Percentiles rank a stretch among this genome's conserved stretches.
Conservation (phyloP, 2,113 vertebrate genomes). For the Thymallus thymallus region DNA sequence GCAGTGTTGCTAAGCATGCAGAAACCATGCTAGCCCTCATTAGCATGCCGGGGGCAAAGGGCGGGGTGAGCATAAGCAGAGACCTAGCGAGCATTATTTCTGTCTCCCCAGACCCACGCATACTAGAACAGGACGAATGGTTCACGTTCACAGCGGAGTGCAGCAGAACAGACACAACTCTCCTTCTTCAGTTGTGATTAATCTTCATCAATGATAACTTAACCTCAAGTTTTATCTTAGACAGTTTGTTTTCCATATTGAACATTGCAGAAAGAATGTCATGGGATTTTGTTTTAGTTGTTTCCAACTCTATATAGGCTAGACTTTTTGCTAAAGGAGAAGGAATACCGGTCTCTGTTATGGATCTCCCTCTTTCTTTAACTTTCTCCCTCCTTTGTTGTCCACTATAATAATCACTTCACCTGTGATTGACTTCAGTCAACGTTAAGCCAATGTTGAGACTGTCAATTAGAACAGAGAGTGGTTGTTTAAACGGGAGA, state of each 20-base stretch:
- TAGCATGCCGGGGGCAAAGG: neutral
- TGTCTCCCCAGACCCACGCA: neutral
- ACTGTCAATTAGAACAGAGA: neutral
- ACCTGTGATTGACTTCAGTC: neutral
- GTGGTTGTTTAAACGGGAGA: neutral
- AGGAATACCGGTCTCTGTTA: too few species aligned
- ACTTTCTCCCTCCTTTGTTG: neutral
- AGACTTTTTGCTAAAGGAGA: too few species aligned
- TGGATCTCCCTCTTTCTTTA: neutral
- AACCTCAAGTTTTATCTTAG: too few species aligned
- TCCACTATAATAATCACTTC: neutral
- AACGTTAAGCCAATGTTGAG: neutral
- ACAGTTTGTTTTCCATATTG: too few species aligned
- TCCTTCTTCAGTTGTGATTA: too few species aligned
- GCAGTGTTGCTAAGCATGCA: neutral
- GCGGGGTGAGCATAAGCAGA: neutral
- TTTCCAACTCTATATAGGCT: too few species aligned
- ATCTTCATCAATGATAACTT: too few species aligned
- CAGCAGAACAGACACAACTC: too few species aligned
- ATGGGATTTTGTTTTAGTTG: too few species aligned
- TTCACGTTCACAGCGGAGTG: neutral
- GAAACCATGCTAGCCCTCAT: slow-evolving; percentile 4
- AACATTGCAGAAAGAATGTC: too few species aligned
- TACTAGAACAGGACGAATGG: neutral
- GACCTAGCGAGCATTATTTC: neutral